Evolutionary conservation across 2,113 vertebrate species (phyloP).

Genomic region (Psilopsiagon aurifrons): DNA sequence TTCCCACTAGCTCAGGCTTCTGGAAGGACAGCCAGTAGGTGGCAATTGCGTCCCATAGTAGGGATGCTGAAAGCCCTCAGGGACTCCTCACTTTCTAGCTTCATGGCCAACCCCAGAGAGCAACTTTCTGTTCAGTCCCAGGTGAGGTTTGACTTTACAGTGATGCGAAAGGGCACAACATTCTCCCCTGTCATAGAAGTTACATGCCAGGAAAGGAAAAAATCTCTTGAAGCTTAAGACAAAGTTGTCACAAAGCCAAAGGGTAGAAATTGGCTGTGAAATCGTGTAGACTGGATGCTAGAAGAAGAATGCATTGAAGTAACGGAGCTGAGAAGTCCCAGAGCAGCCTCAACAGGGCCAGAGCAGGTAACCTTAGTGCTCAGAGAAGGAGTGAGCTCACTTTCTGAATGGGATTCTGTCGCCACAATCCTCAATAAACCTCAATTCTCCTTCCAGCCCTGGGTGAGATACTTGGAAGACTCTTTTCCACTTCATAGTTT

Average conservation of each 20-base stretch:
- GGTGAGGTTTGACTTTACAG: not conserved
- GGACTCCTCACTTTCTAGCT: not conserved
- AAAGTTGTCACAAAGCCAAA: not conserved
- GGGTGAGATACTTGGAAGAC: not conserved
- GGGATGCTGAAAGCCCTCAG: not conserved
- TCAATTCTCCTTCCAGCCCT: not conserved
- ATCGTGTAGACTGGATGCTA: not conserved
- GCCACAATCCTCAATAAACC: not conserved
- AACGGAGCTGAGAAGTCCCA: not conserved
- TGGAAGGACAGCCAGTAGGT: slow-evolving; percentile 31
- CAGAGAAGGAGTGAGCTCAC: not conserved
- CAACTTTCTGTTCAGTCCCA: not conserved
- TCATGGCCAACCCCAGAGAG: not conserved
- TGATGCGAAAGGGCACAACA: not conserved
- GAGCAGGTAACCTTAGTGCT: not conserved
- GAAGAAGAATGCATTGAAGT: not conserved
- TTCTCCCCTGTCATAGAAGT: not conserved
- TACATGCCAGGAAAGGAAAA: not conserved
- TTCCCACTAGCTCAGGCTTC: not conserved
- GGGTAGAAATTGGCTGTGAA: not conserved
- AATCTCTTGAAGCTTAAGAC: not conserved
- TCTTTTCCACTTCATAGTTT: not conserved
- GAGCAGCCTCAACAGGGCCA: not conserved
- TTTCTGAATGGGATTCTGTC: not conserved
- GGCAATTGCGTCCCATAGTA: not conserved